Evolutionary conservation across 2,888 invertebrate species (phyloP).

Genomic region (Aleiodes leptofemur): DNA sequence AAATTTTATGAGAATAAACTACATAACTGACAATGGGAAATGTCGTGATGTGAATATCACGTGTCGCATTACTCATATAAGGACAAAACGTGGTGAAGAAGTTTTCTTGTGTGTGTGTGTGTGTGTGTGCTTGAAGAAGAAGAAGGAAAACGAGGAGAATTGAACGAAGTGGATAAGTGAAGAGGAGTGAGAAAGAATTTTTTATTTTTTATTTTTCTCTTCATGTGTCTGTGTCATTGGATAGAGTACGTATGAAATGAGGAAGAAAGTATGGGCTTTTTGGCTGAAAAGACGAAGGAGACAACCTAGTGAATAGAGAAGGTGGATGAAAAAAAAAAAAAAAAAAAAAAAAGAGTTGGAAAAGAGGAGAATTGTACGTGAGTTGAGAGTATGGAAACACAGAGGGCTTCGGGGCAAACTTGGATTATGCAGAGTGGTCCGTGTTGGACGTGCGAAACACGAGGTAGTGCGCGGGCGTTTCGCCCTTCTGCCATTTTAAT

Average conservation of each 20-base stretch:
- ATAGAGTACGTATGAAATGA: conserved; percentile 20
- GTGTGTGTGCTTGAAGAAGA: not conserved
- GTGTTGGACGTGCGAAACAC: conserved; percentile 59
- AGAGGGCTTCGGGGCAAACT: conserved; percentile 55
- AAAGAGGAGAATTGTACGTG: conserved; percentile 29
- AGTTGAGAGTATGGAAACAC: conserved; percentile 39
- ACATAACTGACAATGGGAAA: conserved; percentile 47
- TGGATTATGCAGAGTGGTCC: conserved; percentile 67
- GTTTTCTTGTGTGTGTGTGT: not conserved
- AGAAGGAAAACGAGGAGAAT: conserved; percentile 3
- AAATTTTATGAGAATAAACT: conserved; percentile 31
- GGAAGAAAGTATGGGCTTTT: conserved; percentile 24
- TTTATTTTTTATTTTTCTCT: too few species aligned
- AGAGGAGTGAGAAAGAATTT: not conserved
- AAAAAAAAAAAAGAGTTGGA: not conserved
- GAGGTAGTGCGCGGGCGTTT: conserved; percentile 49
- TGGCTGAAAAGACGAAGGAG: not conserved
- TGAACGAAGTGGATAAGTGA: not conserved
- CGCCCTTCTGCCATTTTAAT: conserved; percentile 56
- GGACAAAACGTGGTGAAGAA: conserved; percentile 14
- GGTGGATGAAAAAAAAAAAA: not conserved
- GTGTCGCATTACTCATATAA: conserved; percentile 13
- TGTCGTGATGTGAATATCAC: conserved; percentile 40
- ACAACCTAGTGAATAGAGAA: not conserved
- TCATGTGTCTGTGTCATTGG: too few species aligned